Base-by-base conservation (phyloP, 2,113 vertebrate species). In the Sinocyclocheilus rhinocerous region DNA sequence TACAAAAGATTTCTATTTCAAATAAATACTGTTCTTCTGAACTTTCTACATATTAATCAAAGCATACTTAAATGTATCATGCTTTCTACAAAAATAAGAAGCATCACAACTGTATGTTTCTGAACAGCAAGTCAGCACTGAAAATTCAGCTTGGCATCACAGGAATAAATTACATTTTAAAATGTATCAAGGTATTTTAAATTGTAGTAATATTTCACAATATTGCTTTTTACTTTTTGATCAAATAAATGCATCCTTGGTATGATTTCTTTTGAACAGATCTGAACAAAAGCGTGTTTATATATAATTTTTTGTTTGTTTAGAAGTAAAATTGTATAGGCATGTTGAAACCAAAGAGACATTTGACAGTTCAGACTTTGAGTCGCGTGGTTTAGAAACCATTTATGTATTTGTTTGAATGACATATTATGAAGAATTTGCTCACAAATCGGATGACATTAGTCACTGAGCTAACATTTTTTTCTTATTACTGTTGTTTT, bases 401-500 rank as follows among this genome's bases (percentile, higher is more conserved):
- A 8, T 75, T 48, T 45, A 75, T 45, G 18, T 5, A 39, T 72
- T 8, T 20, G 20, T 75, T 75, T 22, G 22, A 73, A 73, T 12
- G 36, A 42, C 20, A 20, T 1, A 0, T 22, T 10, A 22, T 12
- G 10, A 45, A 10, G 42, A 45, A 12, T 22, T 22, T 33, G 4
- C 4, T 22, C 4, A 20, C 20, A 73, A 42, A 42, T 42, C 10
- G 6, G 10, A n/a, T 45, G 7, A 6, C 18, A 73, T 45, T 45
- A 73, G 20, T 45, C 20, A 75, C 12, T 7, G 7, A 69, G 6
- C 13, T 76, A 77, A 89, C 29, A 33, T 83, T 59, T 52, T 45
- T 36, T 65, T 18, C 15, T 88, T 57, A 6, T 55, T 86, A 48
- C 4, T 76, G 13, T 67, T 42, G 10, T 84, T 77, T 86, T 70